phyloP scores from a whole-genome alignment of 1,140 invertebrate species.

The Euwallacea fornicatus region DNA sequence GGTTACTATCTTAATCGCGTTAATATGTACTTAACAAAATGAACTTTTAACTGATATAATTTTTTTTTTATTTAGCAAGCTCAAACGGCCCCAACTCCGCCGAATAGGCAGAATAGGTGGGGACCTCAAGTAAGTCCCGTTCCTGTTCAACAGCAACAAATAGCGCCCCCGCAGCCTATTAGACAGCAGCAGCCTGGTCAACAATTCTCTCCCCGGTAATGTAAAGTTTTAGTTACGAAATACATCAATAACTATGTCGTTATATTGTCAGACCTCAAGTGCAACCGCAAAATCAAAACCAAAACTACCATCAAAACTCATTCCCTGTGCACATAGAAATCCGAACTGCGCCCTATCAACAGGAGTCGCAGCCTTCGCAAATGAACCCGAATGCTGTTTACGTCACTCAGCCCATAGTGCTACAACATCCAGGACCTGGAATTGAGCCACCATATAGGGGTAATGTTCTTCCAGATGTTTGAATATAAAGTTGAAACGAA shows the following conservation, averaged over 20 bases:
- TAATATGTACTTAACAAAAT: too few species aligned
- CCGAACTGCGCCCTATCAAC: slow-evolving; percentile 33
- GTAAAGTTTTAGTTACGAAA: background rate
- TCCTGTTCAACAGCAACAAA: slow-evolving; percentile 15
- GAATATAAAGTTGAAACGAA: background rate
- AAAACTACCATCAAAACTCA: slow-evolving; percentile 21
- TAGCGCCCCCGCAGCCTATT: slow-evolving; percentile 10
- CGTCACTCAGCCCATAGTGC: slow-evolving; percentile 47
- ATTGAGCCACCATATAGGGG: slow-evolving; percentile 30
- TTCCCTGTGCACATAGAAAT: slow-evolving; percentile 39
- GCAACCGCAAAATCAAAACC: slow-evolving; percentile 30
- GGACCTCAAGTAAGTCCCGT: slow-evolving; percentile 24
- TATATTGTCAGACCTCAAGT: slow-evolving; percentile 31
- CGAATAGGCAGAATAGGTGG: slow-evolving; percentile 35
- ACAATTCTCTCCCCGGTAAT: slow-evolving; percentile 35
- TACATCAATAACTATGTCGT: background rate
- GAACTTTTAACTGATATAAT: too few species aligned
- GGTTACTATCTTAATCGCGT: too few species aligned
- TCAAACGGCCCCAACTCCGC: slow-evolving; percentile 6
- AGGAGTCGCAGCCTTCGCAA: slow-evolving; percentile 29
- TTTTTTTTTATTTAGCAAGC: background rate
- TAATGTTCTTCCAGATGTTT: background rate
- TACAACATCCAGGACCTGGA: slow-evolving; percentile 46
- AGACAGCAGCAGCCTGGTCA: slow-evolving; percentile 39
- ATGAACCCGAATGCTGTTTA: slow-evolving; percentile 46